Evolutionary conservation across 2,113 vertebrate species (phyloP).

Genomic region (Gallinago paraguaiae): DNA sequence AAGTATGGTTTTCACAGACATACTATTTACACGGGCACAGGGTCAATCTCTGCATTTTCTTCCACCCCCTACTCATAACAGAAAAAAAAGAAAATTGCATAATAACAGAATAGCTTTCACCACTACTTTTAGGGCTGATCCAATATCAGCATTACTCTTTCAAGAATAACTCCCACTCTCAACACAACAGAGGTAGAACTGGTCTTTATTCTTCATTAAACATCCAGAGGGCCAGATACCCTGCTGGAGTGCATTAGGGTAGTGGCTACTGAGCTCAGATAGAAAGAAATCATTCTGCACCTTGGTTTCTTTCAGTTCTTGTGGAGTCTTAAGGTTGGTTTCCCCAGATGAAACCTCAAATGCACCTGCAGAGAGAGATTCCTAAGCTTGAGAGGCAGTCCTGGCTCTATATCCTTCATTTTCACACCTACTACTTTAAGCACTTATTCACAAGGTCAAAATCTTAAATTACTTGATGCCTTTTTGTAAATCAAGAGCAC

Average conservation of each 20-base stretch:
- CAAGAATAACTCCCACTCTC: constrained; percentile 46
- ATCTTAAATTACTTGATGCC: background rate
- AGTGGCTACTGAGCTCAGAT: background rate
- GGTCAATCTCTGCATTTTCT: constrained; percentile 22
- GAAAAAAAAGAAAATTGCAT: constrained; percentile 19
- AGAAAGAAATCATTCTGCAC: background rate
- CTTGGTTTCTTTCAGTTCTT: background rate
- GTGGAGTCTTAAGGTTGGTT: background rate
- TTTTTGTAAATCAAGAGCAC: background rate
- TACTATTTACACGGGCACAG: background rate
- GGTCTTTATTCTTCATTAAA: background rate
- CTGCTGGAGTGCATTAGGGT: background rate
- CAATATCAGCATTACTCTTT: constrained; percentile 52
- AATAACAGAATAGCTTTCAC: constrained; percentile 24
- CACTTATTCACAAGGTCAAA: background rate
- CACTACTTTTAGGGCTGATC: background rate
- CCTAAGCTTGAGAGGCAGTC: background rate
- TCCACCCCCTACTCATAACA: constrained; percentile 2
- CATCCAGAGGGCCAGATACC: background rate
- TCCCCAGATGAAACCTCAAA: background rate
- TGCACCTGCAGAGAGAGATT: background rate
- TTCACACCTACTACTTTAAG: background rate
- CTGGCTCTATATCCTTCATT: background rate
- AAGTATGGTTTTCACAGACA: constrained; percentile 36
- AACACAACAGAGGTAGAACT: background rate